Evolutionary conservation across 2,888 invertebrate species (phyloP).

Genomic region (Xestoiulus laeticollis): DNA sequence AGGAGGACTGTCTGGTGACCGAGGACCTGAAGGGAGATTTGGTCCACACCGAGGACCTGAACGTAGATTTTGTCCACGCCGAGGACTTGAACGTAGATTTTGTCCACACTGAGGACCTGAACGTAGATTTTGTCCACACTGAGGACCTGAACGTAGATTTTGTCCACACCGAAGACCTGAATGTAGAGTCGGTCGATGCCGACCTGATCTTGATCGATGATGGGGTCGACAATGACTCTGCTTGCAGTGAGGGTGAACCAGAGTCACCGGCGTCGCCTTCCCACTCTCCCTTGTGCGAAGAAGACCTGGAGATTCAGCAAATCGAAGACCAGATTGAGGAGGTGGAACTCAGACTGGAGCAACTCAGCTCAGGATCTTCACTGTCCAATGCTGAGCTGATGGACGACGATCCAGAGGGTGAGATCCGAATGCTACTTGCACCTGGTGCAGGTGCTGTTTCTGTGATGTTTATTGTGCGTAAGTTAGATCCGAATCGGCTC

Average conservation of each 20-base stretch:
- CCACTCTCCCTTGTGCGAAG: not conserved
- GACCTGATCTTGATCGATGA: not conserved
- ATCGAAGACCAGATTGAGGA: not conserved
- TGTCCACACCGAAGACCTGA: not conserved
- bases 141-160: not conserved
- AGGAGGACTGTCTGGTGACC: not conserved
- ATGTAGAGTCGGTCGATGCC: not conserved
- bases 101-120: too few species aligned
- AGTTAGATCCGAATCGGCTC: too few species aligned
- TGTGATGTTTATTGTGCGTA: too few species aligned
- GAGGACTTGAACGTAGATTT: too few species aligned
- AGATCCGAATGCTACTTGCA: not conserved
- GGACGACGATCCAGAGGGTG: not conserved
- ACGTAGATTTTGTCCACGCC: not conserved
- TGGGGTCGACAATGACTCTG: not conserved
- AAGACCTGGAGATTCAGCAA: conserved; percentile 21
- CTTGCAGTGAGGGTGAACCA: conserved; percentile 5
- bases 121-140: not conserved
- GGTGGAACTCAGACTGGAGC: not conserved
- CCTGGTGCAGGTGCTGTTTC: too few species aligned
- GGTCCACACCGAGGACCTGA: not conserved
- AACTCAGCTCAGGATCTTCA: not conserved
- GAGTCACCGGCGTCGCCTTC: not conserved
- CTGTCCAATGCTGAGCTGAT: not conserved
- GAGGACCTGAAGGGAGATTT: too few species aligned